Evolutionary conservation across 2,113 vertebrate genomes (phyloP), one percentile per base, ranked within the genome.

Genomic region (Hylia prasina): DNA sequence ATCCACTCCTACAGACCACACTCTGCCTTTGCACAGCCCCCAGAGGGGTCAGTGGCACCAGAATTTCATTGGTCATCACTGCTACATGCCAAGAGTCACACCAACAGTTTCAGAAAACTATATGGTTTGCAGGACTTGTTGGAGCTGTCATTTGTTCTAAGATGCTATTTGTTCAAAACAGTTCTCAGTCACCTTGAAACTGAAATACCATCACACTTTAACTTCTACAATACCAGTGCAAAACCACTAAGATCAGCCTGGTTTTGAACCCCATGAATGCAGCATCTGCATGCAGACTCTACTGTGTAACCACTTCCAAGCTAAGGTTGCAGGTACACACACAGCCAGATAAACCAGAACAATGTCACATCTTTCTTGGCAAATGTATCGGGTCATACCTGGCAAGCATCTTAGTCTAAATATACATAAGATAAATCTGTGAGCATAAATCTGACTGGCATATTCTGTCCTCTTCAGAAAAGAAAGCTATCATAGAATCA

Each of bases 321-420:
- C 44, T 51, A 15, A 63, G 10, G 27, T 4, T n/a, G 30, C 31
- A 64, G 56, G 39, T 22, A 40, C 4, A 11, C 15, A 50, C 3
- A 6, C 4, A 82, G 33, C 48, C 39, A 35, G 9, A 21, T 45
- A 71, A 75, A 24, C 15, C 48, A 84, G 42, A 39, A 33, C 8
- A 69, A 3, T 0, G 1, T 8, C 60, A 39, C 2, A 0, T 39
- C 53, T 66, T 82, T 47, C 20, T 73, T 54, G 66, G 20, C 10
- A 77, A 68, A 48, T 2, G 5, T 54, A 23, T 11, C 23, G 11
- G 8, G 19, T 61, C 12, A 45, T 10, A 53, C 4, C 23, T 35
- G 42, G 2, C 10, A 66, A 56, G 27, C 8, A 42, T 6, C 20
- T 63, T 51, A 63, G 7, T 10, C 16, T 45, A 31, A 79, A 76